These are phyloP conservation scores for Eristalis intricaria DNA, from an alignment of 2,888 invertebrate genomes.

Conservation along the genomic window DNA sequence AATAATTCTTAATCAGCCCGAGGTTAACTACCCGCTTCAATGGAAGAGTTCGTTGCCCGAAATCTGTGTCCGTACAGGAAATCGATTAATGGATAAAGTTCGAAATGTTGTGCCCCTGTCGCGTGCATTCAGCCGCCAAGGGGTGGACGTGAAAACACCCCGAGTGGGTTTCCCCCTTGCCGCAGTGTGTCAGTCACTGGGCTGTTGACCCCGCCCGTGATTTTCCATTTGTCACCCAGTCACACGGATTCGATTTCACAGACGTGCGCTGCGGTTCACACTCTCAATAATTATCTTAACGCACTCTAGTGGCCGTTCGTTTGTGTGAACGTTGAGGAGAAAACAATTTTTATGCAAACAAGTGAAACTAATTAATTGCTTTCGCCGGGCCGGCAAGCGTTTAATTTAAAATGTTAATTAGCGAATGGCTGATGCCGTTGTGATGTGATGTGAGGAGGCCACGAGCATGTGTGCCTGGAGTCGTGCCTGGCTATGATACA, in stretches of 20 bases:
- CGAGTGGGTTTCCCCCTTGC: neutral
- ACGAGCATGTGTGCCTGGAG: neutral
- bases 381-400: slow-evolving; percentile 11
- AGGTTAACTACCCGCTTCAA: neutral
- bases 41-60: neutral
- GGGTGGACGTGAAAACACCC: neutral
- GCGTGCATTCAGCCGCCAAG: neutral
- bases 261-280: neutral
- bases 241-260: slow-evolving; percentile 1
- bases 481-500: neutral
- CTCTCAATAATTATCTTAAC: neutral
- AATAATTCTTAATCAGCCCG: neutral
- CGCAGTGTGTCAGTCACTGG: neutral
- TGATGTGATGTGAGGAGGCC: neutral
- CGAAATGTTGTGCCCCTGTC: neutral
- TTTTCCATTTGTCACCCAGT: slow-evolving; percentile 15
- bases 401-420: slow-evolving; percentile 27
- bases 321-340: neutral
- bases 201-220: neutral
- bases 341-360: neutral
- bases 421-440: neutral
- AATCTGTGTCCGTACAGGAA: neutral
- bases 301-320: neutral
- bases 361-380: slow-evolving; percentile 28
- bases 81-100: slow-evolving; percentile 1